phyloP scores from a whole-genome alignment of 2,113 vertebrate species.

The Datnioides undecimradiatus region DNA sequence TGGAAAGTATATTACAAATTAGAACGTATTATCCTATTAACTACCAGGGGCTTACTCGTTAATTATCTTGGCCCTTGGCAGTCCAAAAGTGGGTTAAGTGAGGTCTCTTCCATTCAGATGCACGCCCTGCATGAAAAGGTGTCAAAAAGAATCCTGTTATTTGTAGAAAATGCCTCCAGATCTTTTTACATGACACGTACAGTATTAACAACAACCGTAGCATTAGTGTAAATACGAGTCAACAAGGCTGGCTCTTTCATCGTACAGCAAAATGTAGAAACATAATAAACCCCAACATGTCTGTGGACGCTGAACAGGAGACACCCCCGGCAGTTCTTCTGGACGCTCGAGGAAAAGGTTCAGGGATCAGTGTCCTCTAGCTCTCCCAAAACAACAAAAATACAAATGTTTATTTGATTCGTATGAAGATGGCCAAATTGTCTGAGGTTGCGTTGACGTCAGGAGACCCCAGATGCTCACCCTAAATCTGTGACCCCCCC shows the following conservation, averaged over 20 bases:
- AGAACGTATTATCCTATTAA: slow-evolving; percentile 35
- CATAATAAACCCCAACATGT: not conserved
- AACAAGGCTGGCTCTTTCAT: not conserved
- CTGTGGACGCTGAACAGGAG: not conserved
- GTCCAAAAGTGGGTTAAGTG: slow-evolving; percentile 38
- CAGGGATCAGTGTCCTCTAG: not conserved
- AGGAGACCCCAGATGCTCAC: not conserved
- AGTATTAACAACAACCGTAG: not conserved
- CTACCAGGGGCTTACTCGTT: slow-evolving; percentile 14
- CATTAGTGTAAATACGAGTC: not conserved
- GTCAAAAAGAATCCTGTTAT: not conserved
- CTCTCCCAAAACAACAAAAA: not conserved
- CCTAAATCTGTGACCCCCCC: not conserved
- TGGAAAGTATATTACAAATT: slow-evolving; percentile 43
- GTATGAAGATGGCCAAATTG: not conserved
- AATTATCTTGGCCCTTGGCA: slow-evolving; percentile 44
- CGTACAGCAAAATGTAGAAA: not conserved
- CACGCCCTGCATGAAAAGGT: not conserved
- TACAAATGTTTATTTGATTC: no score
- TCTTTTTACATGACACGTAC: slow-evolving; percentile 1
- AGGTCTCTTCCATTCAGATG: slow-evolving; percentile 22
- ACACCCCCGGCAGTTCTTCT: not conserved
- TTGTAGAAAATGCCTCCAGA: not conserved
- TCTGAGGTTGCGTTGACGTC: slow-evolving; percentile 1
- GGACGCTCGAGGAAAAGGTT: not conserved